Evolutionary conservation across 2,888 invertebrate genomes (phyloP).

Genomic region (Chloromyia formosa): DNA sequence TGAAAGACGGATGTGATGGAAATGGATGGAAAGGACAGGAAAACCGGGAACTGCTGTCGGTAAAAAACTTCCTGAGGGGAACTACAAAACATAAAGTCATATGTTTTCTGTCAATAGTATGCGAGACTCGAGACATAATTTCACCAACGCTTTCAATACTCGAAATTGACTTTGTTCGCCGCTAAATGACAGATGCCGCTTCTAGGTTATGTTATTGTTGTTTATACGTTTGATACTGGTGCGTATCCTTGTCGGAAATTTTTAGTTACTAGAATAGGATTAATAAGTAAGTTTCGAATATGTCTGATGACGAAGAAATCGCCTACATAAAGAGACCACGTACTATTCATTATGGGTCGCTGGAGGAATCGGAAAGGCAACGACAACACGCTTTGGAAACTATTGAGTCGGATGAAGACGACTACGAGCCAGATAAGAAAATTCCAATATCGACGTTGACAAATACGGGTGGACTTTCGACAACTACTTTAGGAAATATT

Average conservation of each 20-base stretch:
- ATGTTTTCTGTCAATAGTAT: background rate
- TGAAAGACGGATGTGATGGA: too few species aligned
- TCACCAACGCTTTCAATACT: background rate
- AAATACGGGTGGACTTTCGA: constrained; percentile 23
- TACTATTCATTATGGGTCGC: constrained; percentile 87
- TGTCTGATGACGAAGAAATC: constrained; percentile 85
- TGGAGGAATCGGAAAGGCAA: constrained; percentile 84
- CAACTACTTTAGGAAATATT: constrained; percentile 60
- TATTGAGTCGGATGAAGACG: constrained; percentile 70
- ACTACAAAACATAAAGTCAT: background rate
- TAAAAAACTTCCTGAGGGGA: background rate
- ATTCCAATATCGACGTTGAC: background rate
- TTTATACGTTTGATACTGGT: constrained; percentile 5
- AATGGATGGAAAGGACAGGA: too few species aligned
- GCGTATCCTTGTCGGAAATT: background rate
- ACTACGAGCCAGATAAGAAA: constrained; percentile 66
- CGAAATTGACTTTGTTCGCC: background rate
- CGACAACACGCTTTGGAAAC: constrained; percentile 69
- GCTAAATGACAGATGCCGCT: background rate
- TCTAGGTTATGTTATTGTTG: constrained; percentile 19
- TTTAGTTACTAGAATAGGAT: background rate
- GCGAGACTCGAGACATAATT: background rate
- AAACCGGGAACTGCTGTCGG: too few species aligned
- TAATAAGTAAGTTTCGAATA: constrained; percentile 55
- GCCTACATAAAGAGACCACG: constrained; percentile 77